Evolutionary conservation across 2,797 vertebrate genomes (phyloP).

Genomic region (Sebastes trivittatus): DNA sequence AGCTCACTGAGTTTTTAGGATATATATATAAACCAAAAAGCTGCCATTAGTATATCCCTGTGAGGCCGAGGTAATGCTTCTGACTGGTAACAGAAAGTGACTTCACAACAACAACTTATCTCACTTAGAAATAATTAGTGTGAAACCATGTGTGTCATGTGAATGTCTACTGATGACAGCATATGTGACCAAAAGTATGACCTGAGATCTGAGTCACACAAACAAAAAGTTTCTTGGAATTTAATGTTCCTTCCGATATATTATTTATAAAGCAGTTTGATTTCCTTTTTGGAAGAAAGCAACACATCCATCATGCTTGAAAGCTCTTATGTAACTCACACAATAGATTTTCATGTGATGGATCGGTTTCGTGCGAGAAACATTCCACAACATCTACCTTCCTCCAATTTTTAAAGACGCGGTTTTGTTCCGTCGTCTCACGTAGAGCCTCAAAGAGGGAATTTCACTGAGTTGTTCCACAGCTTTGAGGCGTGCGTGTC

Average conservation of each 20-base stretch:
- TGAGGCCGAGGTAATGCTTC: neutral
- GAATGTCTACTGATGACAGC: neutral
- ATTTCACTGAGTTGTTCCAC: conserved; percentile 3
- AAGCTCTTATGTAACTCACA: neutral
- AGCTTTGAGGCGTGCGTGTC: neutral
- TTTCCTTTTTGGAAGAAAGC: neutral
- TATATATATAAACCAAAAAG: neutral
- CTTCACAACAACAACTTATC: neutral
- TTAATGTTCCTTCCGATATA: neutral
- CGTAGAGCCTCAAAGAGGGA: neutral
- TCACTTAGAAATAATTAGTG: neutral
- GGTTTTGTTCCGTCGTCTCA: neutral
- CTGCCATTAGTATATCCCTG: neutral
- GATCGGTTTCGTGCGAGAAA: neutral
- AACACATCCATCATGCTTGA: neutral
- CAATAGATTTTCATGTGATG: neutral
- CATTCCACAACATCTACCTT: neutral
- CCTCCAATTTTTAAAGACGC: neutral
- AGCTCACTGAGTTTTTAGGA: too few species aligned
- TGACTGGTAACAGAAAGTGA: neutral
- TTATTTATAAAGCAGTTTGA: neutral
- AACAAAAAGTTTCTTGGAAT: neutral
- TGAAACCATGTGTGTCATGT: neutral
- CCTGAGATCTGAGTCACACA: neutral
- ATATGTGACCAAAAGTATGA: too few species aligned